These are phyloP conservation scores for Eristalinus aeneus DNA, from an alignment of 2,888 invertebrate genomes.

Conservation along the genomic window DNA sequence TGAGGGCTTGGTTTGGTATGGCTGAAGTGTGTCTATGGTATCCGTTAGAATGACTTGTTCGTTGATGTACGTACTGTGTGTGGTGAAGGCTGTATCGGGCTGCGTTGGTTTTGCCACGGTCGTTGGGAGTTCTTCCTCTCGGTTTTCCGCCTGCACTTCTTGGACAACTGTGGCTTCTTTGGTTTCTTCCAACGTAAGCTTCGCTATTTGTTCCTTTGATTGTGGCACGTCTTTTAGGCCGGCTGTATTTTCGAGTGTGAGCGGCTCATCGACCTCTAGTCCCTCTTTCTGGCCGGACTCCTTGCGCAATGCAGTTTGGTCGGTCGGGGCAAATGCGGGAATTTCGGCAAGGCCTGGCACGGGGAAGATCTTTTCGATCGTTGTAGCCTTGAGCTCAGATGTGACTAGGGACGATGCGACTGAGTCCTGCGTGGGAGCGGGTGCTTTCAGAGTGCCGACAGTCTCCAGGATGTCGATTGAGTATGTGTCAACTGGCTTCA, in stretches of 20 bases:
- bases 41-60: conserved; percentile 74
- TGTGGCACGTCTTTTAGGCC: conserved; percentile 43
- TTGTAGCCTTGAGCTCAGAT: conserved; percentile 73
- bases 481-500: conserved; percentile 71
- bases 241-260: conserved; percentile 73
- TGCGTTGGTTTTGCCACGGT: conserved; percentile 22
- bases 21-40: conserved; percentile 63
- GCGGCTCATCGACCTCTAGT: conserved; percentile 72
- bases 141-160: conserved; percentile 71
- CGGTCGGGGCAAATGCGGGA: conserved; percentile 20
- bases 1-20: conserved; percentile 29
- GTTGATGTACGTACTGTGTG: conserved; percentile 75
- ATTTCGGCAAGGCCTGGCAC: conserved; percentile 71
- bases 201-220: conserved; percentile 40
- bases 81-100: conserved; percentile 70
- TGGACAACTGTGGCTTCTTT: conserved; percentile 69
- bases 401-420: conserved; percentile 54
- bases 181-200: conserved; percentile 54
- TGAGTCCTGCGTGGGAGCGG: conserved; percentile 65
- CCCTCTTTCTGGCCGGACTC: conserved; percentile 60
- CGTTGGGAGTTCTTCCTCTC: conserved; percentile 56
- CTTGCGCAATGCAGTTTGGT: conserved; percentile 40
- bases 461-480: conserved; percentile 74
- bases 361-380: conserved; percentile 74
- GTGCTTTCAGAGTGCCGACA: conserved; percentile 72